Evolutionary conservation across 2,888 invertebrate genomes (phyloP), one percentile per base, ranked within the genome.

Genomic region (Trilocha varians): DNA sequence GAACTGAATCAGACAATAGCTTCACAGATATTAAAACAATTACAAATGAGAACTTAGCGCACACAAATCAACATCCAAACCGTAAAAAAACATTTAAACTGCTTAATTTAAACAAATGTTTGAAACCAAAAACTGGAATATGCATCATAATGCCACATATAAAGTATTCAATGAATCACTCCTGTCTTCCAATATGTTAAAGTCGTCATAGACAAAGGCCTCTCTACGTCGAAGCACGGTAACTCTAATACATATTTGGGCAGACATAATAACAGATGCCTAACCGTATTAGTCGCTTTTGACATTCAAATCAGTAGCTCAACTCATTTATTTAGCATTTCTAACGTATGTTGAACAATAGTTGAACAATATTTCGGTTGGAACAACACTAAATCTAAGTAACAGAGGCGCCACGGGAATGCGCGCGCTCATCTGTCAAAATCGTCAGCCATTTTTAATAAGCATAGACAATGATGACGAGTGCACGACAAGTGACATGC

Each of bases 281-380:
- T 76, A 72, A 79, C 82, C 77, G 80, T 79, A 78, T 77, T 78
- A 72, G 65, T 62, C 43, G 52, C 68, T 65, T 78, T 84, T 82
- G 73, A 82, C 74, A 84, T 84, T 80, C 69, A 80, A 84, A 84
- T 84, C 79, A 82, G 83, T 79, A 83, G 83, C 82, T 50, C 65
- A 55, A 65, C 68, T 68, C 75, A 74, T 79, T 78, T 79, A 78
- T 79, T 79, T 75, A 70, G 77, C 75, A 78, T 79, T 78, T 71
- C 64, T 56, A 65, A 73, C 76, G 69, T 70, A 78, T 65, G 63
- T 59, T 38, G 55, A 49, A 83, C 79, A 82, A 82, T 70, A 55
- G 69, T 48, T 45, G 47, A 51, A 82, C 83, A 83, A 82, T 77
- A 68, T 68, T 62, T 59, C 58, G 67, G 82, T 83, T 82, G 83